A percentile compares a stretch with the other conserved stretches of the same genome.
Conservation (phyloP, 2,888 invertebrate genomes). For the Isotomurus palustris region DNA sequence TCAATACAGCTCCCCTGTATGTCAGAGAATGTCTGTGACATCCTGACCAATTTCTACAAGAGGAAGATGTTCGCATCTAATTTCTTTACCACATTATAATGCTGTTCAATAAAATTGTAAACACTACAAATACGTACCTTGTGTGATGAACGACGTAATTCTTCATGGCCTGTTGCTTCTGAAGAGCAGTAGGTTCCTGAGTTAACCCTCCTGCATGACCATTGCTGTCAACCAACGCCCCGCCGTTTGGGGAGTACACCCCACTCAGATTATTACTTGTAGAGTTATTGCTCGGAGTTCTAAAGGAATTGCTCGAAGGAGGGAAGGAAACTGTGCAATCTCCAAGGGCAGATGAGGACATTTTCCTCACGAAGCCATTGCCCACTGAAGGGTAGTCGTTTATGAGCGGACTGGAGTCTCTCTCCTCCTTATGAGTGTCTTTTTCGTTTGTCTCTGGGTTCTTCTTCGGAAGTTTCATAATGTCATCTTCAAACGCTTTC, state of each 20-base stretch:
- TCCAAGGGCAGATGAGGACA: background rate
- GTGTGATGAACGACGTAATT: conserved; percentile 25
- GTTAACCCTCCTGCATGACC: background rate
- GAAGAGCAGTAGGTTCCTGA: conserved; percentile 4
- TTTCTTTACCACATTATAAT: too few species aligned
- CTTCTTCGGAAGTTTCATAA: background rate
- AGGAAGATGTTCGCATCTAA: background rate
- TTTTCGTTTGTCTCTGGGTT: background rate
- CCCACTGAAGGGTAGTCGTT: background rate
- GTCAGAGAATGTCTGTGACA: conserved; percentile 65
- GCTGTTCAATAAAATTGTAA: background rate
- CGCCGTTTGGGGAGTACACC: background rate
- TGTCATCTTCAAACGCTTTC: background rate
- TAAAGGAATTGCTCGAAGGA: conserved; percentile 3
- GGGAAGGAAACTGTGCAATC: background rate
- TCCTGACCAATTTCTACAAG: conserved; percentile 35
- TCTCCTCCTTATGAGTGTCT: too few species aligned
- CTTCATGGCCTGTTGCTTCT: conserved; percentile 18
- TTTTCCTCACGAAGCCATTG: background rate
- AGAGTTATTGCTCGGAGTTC: conserved; percentile 30
- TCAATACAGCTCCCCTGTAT: conserved; percentile 79
- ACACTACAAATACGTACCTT: background rate
- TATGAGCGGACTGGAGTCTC: background rate
- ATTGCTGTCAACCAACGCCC: background rate
- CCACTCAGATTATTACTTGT: conserved; percentile 17